Evolutionary conservation across 2,113 vertebrate genomes (phyloP), one percentile per base, ranked within the genome.

Genomic region (Mastomys natalensis): DNA sequence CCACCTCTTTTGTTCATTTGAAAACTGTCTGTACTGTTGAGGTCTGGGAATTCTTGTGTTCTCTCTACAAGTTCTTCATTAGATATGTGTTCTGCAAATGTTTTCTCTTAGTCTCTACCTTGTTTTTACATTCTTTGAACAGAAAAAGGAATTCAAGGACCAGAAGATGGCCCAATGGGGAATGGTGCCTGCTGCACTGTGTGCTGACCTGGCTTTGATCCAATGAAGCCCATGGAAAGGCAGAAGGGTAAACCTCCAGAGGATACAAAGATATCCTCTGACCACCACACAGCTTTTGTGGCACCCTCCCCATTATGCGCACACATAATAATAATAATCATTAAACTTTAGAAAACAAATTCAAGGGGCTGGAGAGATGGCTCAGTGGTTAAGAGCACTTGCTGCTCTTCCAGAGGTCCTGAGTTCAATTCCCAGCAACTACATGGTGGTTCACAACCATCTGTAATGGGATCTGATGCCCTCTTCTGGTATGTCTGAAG

Each of bases 31-130:
- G 37, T 48, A 26, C 45, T 91, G 45, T 74, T 91, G 66, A 82
- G 17, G 66, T 92, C 72, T 74, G 22, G 72, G 62, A 91, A 26
- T 90, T 93, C 43, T 90, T 86, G 40, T 70, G 62, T 87, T 92
- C 48, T 62, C 11, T 13, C 17, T 80, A 37, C 9, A 53, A 55
- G 3, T 53, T 34, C 31, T 93, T 94, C 74, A 12, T 43, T 48
- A 60, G 40, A 73, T 55, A 68, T 3, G 31, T 80, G 58, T 82
- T 88, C 58, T 90, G n/a, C 6, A 81, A 78, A 87, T 86, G 66
- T 74, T 90, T 96, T 77, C 51, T 94, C n/a, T 87, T 31, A 40
- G 4, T 90, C n/a, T 81, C 22, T 72, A 43, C 29, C 26, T 73
- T 81, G 24, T 80, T 60, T 94, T 70, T 85, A 77, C 6, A 55